Evolutionary conservation across 2,113 vertebrate species (phyloP).

Genomic region (Scytalopus superciliaris): DNA sequence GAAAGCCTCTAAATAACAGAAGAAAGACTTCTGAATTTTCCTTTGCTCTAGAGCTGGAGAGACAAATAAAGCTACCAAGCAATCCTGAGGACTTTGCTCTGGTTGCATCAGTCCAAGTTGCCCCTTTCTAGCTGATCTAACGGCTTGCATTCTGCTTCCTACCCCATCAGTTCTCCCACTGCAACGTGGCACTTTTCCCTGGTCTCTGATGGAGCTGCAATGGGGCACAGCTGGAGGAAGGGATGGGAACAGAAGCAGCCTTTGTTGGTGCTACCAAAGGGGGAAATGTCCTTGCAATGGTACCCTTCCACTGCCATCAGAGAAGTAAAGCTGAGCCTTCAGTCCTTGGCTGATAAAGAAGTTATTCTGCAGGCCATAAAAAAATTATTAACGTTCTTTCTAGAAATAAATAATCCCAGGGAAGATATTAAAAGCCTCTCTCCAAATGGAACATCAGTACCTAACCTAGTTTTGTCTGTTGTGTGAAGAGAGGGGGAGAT

Average conservation of each 20-base stretch:
- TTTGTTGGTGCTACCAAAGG: neutral
- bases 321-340: neutral
- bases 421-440: neutral
- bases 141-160: neutral
- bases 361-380: neutral
- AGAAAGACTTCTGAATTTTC: neutral
- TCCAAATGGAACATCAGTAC: neutral
- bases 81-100: neutral
- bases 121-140: neutral
- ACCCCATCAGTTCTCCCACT: neutral
- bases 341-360: neutral
- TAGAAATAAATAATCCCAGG: neutral
- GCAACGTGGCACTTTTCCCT: neutral
- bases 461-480: neutral
- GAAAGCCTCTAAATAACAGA: neutral
- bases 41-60: neutral
- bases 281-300: neutral
- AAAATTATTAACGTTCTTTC: neutral
- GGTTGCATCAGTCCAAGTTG: neutral
- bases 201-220: neutral
- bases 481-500: neutral
- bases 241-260: neutral
- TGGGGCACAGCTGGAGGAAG: neutral
- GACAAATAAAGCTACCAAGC: neutral
- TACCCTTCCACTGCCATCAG: neutral